Conservation (phyloP, 2,888 invertebrate species). For the Sialis lutaria region DNA sequence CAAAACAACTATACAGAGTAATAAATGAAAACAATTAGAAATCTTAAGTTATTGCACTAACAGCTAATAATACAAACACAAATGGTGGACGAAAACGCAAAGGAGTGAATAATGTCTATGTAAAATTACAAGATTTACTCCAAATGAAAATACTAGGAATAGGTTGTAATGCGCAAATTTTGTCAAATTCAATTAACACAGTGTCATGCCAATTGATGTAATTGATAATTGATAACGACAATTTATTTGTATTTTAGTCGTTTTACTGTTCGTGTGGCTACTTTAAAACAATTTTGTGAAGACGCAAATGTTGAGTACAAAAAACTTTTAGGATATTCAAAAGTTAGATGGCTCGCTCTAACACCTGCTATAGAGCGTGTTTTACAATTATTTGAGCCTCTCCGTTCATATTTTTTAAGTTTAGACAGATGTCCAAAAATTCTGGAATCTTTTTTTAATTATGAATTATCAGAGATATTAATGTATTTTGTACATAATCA, state of each 20-base stretch:
- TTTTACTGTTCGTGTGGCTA: conserved; percentile 13
- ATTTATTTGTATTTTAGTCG: conserved; percentile 13
- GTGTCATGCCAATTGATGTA: conserved; percentile 13
- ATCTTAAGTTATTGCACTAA: conserved; percentile 10
- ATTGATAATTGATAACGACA: conserved; percentile 12
- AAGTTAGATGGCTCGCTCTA: conserved; percentile 13
- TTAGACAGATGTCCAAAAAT: conserved; percentile 14
- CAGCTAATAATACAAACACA: conserved; percentile 13
- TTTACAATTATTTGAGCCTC: conserved; percentile 13
- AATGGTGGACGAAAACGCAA: conserved; percentile 11
- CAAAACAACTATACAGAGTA: conserved; percentile 9
- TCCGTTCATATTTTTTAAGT: conserved; percentile 14
- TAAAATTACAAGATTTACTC: conserved; percentile 9
- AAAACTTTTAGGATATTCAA: conserved; percentile 13
- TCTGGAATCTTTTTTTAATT: conserved; percentile 13
- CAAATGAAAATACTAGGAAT: conserved; percentile 8
- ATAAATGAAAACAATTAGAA: conserved; percentile 10
- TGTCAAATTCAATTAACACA: conserved; percentile 9
- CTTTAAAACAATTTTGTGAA: conserved; percentile 13
- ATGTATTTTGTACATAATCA: conserved; percentile 13
- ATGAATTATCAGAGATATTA: conserved; percentile 12
- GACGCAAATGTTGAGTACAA: conserved; percentile 12
- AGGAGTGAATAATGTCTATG: conserved; percentile 11
- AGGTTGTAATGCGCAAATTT: conserved; percentile 14
- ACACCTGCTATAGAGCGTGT: conserved; percentile 12